Conservation (phyloP, 1,140 invertebrate genomes). For the Drosophila bocqueti region DNA sequence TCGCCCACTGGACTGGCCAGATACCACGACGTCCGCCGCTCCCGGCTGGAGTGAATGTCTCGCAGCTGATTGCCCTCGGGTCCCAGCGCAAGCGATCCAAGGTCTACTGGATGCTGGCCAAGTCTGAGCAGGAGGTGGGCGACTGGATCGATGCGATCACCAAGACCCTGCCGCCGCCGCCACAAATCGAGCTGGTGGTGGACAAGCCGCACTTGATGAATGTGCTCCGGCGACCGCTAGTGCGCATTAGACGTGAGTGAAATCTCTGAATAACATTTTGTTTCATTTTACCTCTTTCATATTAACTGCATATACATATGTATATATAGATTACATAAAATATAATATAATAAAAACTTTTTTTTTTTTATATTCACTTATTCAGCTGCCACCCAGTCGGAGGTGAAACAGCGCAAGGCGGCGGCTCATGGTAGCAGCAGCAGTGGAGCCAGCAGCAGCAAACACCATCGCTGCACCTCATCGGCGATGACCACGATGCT, state of each 20-base stretch:
- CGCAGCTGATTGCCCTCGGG: conserved; percentile 90
- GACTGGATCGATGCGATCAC: conserved; percentile 90
- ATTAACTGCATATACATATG: not conserved
- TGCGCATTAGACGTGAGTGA: conserved; percentile 87
- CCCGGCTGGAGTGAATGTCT: conserved; percentile 88
- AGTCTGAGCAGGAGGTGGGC: conserved; percentile 89
- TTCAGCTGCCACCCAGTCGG: conserved; percentile 86
- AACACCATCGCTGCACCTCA: conserved; percentile 53
- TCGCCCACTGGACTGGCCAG: conserved; percentile 90
- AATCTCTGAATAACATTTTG: not conserved
- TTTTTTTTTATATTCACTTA: not conserved
- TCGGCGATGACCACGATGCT: conserved; percentile 59
- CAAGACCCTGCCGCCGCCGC: conserved; percentile 88
- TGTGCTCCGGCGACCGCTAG: conserved; percentile 87
- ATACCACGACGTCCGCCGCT: conserved; percentile 90
- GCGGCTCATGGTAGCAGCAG: conserved; percentile 37
- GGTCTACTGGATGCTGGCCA: conserved; percentile 88
- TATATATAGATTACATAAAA: too few species aligned
- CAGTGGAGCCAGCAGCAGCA: conserved; percentile 37
- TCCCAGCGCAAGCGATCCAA: conserved; percentile 86
- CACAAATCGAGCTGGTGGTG: conserved; percentile 87
- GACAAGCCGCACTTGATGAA: conserved; percentile 88
- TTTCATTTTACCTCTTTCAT: not conserved
- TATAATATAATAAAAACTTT: not conserved
- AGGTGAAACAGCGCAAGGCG: conserved; percentile 82